phyloP scores from a whole-genome alignment of 2,113 vertebrate genomes.

The Lophochroa leadbeateri region DNA sequence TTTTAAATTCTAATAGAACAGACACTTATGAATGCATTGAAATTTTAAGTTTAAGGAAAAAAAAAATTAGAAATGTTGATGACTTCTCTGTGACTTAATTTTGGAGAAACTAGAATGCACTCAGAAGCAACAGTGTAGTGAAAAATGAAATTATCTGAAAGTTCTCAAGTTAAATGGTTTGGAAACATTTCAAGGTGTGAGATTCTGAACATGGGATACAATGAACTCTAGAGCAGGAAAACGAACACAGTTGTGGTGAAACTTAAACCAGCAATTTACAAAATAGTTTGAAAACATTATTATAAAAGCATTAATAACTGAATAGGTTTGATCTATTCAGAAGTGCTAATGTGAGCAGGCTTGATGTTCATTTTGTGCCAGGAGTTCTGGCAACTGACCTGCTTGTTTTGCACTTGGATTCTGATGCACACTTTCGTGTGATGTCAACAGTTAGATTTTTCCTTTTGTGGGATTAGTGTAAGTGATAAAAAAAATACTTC shows the following conservation, averaged over 20 bases:
- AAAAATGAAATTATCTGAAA: neutral
- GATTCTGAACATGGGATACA: neutral
- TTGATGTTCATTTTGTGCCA: neutral
- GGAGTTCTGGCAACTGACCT: neutral
- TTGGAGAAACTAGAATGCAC: neutral
- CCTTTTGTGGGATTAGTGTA: neutral
- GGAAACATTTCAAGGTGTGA: neutral
- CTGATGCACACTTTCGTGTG: accelerated
- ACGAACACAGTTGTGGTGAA: neutral
- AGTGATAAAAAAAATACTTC: neutral
- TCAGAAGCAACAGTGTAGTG: neutral
- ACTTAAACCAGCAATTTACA: neutral
- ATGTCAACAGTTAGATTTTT: neutral
- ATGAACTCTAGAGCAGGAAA: neutral
- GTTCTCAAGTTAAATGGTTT: neutral
- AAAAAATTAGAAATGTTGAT: neutral
- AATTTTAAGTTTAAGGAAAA: neutral
- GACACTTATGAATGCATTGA: neutral
- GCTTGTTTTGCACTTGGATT: neutral
- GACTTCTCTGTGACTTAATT: neutral
- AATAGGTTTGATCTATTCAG: neutral
- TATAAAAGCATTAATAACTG: neutral
- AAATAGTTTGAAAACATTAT: neutral
- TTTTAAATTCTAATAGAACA: neutral
- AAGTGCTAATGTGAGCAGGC: neutral